Conservation (phyloP, 2,113 vertebrate genomes). For the Irena cyanogastra region DNA sequence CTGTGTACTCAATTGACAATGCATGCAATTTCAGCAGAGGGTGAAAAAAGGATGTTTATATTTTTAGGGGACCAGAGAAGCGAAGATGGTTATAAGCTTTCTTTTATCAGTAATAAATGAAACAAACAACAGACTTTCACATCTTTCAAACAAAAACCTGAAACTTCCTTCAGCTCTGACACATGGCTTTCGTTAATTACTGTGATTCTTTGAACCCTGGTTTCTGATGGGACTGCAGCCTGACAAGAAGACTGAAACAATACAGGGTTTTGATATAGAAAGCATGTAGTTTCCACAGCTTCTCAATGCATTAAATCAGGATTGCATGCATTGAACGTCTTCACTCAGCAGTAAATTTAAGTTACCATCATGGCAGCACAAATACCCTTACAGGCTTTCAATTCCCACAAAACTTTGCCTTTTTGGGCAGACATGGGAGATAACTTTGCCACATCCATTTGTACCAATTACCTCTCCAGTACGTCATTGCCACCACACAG, state of each 20-base stretch:
- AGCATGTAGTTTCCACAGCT: neutral
- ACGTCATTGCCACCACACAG: neutral
- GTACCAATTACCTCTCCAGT: neutral
- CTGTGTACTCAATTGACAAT: neutral
- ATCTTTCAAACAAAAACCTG: neutral
- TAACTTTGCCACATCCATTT: neutral
- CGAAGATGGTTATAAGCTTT: neutral
- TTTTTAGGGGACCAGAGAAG: neutral
- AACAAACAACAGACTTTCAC: neutral
- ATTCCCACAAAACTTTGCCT: neutral
- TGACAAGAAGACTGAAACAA: neutral
- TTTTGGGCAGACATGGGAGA: neutral
- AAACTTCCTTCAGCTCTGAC: neutral
- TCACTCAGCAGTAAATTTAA: neutral
- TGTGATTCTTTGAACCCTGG: neutral
- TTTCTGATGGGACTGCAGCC: neutral
- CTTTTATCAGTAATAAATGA: neutral
- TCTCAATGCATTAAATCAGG: neutral
- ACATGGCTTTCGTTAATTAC: conserved; percentile 5
- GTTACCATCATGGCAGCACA: neutral
- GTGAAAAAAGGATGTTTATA: neutral
- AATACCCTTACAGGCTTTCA: neutral
- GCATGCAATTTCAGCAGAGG: neutral
- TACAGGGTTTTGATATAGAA: neutral
- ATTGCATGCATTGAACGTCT: neutral